Evolutionary conservation across 2,888 invertebrate species (phyloP).

Genomic region (Spialia ferax): DNA sequence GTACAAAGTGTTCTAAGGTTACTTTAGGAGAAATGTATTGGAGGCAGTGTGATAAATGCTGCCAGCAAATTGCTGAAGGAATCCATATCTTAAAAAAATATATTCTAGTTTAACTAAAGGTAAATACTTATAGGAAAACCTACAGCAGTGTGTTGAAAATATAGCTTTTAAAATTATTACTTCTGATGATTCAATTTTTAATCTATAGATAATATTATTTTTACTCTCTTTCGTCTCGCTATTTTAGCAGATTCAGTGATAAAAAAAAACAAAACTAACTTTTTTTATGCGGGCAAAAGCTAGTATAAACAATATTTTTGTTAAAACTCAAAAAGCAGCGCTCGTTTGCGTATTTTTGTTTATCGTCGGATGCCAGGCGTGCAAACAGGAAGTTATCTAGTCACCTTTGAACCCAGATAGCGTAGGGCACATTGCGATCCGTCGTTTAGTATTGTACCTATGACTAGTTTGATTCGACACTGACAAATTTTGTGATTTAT

Average conservation of each 20-base stretch:
- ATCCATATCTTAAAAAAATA: too few relatives aligned
- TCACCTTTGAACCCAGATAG: conserved; percentile 56
- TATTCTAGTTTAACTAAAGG: too few relatives aligned
- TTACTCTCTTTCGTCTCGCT: too few relatives aligned
- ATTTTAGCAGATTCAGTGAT: too few relatives aligned
- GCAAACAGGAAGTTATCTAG: conserved; percentile 56
- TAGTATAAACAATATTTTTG: conserved; percentile 47
- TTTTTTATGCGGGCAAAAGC: too few relatives aligned
- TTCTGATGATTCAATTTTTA: too few relatives aligned
- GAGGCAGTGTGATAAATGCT: conserved; percentile 61
- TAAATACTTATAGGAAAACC: too few relatives aligned
- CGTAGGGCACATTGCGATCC: conserved; percentile 37
- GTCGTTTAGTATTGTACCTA: neutral
- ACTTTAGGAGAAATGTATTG: conserved; percentile 64
- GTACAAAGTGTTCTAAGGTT: conserved; percentile 79
- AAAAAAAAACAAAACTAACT: too few relatives aligned
- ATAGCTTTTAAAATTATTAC: too few relatives aligned
- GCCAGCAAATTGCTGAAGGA: too few relatives aligned
- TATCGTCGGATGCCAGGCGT: conserved; percentile 31
- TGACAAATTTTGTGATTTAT: neutral
- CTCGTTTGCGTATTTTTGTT: conserved; percentile 9
- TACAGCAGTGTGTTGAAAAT: too few relatives aligned
- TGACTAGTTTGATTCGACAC: neutral
- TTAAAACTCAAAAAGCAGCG: neutral
- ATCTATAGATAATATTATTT: too few relatives aligned